Evolutionary conservation across 2,797 vertebrate species (phyloP).

Genomic region (Fringilla coelebs): DNA sequence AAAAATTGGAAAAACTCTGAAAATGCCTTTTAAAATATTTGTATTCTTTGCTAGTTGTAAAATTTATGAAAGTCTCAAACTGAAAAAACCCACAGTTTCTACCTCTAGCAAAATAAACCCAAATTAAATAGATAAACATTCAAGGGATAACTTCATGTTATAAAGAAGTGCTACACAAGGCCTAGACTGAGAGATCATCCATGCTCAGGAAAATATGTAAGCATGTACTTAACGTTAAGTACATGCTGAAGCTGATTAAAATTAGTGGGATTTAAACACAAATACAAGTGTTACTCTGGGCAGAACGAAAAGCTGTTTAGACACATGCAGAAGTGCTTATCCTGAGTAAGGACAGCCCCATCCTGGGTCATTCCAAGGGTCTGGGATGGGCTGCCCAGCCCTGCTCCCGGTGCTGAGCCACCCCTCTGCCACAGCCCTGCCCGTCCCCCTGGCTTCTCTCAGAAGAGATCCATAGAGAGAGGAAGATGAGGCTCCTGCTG

Average conservation of each 20-base stretch:
- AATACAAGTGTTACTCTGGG: background rate
- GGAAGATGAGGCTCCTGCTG: constrained; percentile 63
- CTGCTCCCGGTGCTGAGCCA: background rate
- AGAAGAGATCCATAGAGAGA: background rate
- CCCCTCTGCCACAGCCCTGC: background rate
- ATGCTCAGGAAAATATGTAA: background rate
- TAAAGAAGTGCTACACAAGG: background rate
- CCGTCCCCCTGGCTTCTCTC: background rate
- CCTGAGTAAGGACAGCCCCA: accelerated
- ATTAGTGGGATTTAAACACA: background rate
- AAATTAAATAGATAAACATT: background rate
- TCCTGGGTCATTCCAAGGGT: background rate
- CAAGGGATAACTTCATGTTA: background rate
- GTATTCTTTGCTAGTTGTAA: background rate
- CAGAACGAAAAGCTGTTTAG: background rate
- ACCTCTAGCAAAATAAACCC: background rate
- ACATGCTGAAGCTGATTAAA: background rate
- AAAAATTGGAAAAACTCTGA: background rate
- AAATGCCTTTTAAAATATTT: background rate
- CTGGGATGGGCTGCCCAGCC: background rate
- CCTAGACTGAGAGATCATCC: background rate
- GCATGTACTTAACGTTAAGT: background rate
- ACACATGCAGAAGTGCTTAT: background rate
- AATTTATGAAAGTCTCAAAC: background rate
- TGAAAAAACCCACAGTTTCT: background rate